phyloP scores from a whole-genome alignment of 2,888 invertebrate genomes.

The Lasioglossum calceatum region DNA sequence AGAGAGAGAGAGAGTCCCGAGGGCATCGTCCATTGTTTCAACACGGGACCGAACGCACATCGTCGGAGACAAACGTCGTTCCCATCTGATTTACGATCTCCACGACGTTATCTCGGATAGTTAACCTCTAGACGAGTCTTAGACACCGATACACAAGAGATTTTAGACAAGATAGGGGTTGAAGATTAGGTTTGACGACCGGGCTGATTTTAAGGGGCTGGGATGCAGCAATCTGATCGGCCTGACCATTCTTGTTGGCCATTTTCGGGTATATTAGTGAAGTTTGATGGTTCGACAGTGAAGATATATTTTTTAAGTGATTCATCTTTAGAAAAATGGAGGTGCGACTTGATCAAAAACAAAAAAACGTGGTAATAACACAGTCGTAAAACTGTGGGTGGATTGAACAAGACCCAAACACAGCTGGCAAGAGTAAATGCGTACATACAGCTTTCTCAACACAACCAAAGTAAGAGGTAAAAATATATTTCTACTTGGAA shows the following conservation, averaged over 20 bases:
- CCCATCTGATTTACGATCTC: conserved; percentile 46
- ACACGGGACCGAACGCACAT: not conserved
- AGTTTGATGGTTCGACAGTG: too few species aligned
- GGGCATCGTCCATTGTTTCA: conserved; percentile 40
- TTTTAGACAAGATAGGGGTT: not conserved
- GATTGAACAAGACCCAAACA: not conserved
- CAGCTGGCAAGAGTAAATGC: not conserved
- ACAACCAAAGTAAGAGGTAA: not conserved
- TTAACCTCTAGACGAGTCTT: conserved; percentile 11
- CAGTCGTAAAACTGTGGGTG: not conserved
- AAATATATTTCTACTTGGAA: not conserved
- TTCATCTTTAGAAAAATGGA: not conserved
- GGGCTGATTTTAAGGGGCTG: not conserved
- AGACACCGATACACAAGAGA: not conserved
- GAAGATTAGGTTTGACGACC: not conserved
- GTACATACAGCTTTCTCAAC: not conserved
- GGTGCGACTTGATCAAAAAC: not conserved
- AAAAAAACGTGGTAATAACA: not conserved
- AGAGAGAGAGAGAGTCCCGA: not conserved
- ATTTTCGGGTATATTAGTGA: not conserved
- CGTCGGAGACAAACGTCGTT: conserved; percentile 19
- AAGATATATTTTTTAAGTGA: not conserved
- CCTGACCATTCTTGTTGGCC: not conserved
- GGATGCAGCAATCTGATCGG: not conserved
- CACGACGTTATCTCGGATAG: conserved; percentile 30